Conservation (phyloP, 2,888 invertebrate genomes). For the Drosophila crucigera region DNA sequence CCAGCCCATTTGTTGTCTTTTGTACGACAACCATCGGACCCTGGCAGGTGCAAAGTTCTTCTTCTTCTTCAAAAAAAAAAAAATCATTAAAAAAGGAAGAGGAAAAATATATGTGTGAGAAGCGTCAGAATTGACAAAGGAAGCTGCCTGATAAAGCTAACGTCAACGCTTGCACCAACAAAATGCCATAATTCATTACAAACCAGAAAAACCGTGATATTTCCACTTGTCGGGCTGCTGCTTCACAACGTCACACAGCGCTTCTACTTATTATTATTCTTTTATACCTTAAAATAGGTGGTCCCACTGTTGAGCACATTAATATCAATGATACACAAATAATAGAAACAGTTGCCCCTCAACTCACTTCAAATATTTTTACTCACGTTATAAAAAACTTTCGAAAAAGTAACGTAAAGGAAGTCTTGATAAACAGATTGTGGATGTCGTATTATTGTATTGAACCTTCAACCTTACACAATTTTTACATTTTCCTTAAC, state of each 20-base stretch:
- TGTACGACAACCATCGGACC: slow-evolving; percentile 36
- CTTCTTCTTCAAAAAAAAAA: not conserved
- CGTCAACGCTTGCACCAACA: slow-evolving; percentile 36
- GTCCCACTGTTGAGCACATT: not conserved
- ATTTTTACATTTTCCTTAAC: not conserved
- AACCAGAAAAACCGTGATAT: slow-evolving; percentile 61
- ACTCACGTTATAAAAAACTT: not conserved
- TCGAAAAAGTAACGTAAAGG: not conserved
- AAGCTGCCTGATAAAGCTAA: slow-evolving; percentile 57
- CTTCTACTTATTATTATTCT: slow-evolving; percentile 16
- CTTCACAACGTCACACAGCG: slow-evolving; percentile 44
- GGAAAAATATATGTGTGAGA: slow-evolving; percentile 20
- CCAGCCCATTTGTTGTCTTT: slow-evolving; percentile 41
- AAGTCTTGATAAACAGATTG: not conserved
- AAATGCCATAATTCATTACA: slow-evolving; percentile 82
- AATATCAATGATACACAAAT: not conserved
- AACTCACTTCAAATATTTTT: not conserved
- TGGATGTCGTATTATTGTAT: not conserved
- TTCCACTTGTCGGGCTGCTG: slow-evolving; percentile 36
- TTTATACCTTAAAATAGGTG: not conserved
- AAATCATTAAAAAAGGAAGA: slow-evolving; percentile 47
- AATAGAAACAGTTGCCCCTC: not conserved
- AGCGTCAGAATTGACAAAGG: slow-evolving; percentile 39
- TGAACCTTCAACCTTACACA: not conserved
- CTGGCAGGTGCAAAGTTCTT: slow-evolving; percentile 67